Conservation (phyloP, 2,888 invertebrate species). For the Pollenia amentaria region DNA sequence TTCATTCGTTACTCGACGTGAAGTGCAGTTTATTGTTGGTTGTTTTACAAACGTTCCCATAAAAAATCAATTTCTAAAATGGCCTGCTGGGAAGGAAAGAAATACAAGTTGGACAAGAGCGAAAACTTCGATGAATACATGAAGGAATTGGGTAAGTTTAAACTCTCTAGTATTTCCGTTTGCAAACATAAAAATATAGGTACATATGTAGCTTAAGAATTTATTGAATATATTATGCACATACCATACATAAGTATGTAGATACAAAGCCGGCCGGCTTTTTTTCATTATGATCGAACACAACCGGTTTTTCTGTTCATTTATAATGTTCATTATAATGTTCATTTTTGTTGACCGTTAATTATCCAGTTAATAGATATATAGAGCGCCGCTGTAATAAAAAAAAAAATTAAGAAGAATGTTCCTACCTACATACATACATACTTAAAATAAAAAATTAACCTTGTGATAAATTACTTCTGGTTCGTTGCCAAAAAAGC, state of each 20-base stretch:
- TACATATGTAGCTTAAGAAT: not conserved
- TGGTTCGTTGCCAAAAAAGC: slow-evolving; percentile 46
- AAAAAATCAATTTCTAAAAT: slow-evolving; percentile 76
- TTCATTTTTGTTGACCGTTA: slow-evolving; percentile 32
- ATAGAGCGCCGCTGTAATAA: not conserved
- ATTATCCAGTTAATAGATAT: slow-evolving; percentile 35
- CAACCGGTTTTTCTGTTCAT: slow-evolving; percentile 15
- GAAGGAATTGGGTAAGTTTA: slow-evolving; percentile 92
- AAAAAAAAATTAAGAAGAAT: not conserved
- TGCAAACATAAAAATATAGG: slow-evolving; percentile 4
- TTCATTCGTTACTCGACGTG: slow-evolving; percentile 37
- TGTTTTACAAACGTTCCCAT: not conserved
- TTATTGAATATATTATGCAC: too few species aligned
- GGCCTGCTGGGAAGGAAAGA: slow-evolving; percentile 87
- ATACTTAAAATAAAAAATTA: not conserved
- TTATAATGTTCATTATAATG: not conserved
- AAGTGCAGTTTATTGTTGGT: slow-evolving; percentile 32
- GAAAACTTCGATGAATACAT: slow-evolving; percentile 96
- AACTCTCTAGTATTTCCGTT: slow-evolving; percentile 15
- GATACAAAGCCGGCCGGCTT: slow-evolving; percentile 35
- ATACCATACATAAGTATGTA: not conserved
- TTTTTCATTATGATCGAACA: not conserved
- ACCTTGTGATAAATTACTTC: slow-evolving; percentile 25
- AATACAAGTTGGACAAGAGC: slow-evolving; percentile 91
- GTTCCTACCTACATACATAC: too few species aligned